Percentiles rank a stretch among this genome's conserved stretches.
Evolutionary conservation across 2,888 invertebrate species (phyloP).

Genomic region (Lasioglossum figueresi): DNA sequence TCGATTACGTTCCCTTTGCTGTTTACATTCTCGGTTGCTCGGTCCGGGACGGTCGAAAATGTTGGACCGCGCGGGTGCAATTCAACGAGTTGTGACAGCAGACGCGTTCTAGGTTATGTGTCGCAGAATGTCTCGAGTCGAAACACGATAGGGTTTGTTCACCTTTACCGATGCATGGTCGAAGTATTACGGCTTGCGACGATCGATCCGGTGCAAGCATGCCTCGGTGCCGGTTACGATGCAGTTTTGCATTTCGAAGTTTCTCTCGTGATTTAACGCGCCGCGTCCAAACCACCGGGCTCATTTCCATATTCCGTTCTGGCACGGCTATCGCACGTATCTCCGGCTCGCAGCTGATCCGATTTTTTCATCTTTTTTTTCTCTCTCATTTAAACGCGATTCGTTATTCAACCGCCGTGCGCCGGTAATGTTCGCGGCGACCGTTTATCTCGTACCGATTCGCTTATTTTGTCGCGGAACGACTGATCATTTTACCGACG

Average conservation of each 20-base stretch:
- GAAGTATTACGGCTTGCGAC: slow-evolving; percentile 58
- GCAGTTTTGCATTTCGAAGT: slow-evolving; percentile 56
- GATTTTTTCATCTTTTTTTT: neutral
- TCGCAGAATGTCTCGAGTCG: slow-evolving; percentile 47
- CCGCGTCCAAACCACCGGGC: slow-evolving; percentile 28
- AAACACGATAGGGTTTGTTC: slow-evolving; percentile 70
- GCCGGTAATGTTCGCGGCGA: slow-evolving; percentile 15
- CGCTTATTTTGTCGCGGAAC: neutral
- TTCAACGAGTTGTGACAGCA: neutral
- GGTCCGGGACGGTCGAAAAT: neutral
- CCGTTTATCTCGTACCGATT: slow-evolving; percentile 46
- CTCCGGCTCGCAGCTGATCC: neutral
- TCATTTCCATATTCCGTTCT: slow-evolving; percentile 46
- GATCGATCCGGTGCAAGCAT: slow-evolving; percentile 73
- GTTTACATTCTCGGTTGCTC: neutral
- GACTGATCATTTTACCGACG: neutral
- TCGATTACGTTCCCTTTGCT: neutral
- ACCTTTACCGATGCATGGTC: slow-evolving; percentile 69
- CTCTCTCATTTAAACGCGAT: neutral
- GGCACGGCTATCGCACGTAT: slow-evolving; percentile 5
- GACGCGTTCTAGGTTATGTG: slow-evolving; percentile 58
- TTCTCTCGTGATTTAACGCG: slow-evolving; percentile 49
- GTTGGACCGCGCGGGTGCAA: neutral
- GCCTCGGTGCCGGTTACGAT: slow-evolving; percentile 61
- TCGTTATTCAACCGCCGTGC: slow-evolving; percentile 25